Conservation (phyloP, 2,888 invertebrate genomes). For the Hoplodrina blanda region DNA sequence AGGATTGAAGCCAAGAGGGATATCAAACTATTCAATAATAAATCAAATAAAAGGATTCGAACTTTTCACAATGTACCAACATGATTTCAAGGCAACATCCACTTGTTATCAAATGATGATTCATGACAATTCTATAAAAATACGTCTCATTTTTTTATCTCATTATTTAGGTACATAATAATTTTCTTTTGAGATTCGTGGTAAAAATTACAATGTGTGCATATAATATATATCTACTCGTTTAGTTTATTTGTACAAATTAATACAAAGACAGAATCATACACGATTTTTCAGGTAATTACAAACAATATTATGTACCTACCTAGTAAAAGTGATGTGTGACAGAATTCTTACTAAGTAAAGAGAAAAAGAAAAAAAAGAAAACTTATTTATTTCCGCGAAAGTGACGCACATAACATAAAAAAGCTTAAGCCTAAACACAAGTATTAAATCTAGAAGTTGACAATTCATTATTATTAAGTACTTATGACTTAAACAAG, state of each 20-base stretch:
- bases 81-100: constrained; percentile 8
- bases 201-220: not conserved
- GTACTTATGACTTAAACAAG: constrained; percentile 23
- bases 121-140: constrained; percentile 10
- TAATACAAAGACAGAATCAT: not conserved
- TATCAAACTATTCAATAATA: constrained; percentile 21
- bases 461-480: too few relatives aligned
- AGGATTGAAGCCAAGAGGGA: constrained; percentile 16
- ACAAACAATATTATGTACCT: constrained; percentile 10
- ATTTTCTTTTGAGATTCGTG: not conserved
- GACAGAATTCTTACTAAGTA: constrained; percentile 1
- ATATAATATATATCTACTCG: too few relatives aligned
- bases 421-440: too few relatives aligned
- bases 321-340: not conserved
- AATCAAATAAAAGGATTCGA: constrained; percentile 1
- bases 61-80: not conserved
- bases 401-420: too few relatives aligned
- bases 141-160: not conserved
- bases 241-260: constrained; percentile 1
- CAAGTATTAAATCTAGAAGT: too few relatives aligned
- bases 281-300: constrained; percentile 6
- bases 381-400: too few relatives aligned
- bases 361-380: too few relatives aligned
- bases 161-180: not conserved
- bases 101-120: not conserved